Evolutionary conservation across 2,888 invertebrate species (phyloP).

Genomic region (Xylota sylvarum): DNA sequence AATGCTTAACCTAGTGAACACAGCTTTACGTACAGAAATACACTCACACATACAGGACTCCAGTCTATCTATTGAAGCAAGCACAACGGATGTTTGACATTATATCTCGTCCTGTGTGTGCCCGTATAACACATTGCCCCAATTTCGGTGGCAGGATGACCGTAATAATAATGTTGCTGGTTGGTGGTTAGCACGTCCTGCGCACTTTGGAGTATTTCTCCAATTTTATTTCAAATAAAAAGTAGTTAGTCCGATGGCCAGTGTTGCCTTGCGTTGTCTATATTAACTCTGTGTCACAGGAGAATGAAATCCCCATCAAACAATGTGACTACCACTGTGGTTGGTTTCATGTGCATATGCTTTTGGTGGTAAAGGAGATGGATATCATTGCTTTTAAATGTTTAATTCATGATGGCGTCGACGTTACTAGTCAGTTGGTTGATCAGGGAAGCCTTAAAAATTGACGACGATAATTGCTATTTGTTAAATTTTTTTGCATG

Average conservation of each 20-base stretch:
- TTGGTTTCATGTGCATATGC: not conserved
- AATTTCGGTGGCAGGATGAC: slow-evolving; percentile 38
- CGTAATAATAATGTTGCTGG: slow-evolving; percentile 16
- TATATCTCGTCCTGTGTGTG: slow-evolving; percentile 15
- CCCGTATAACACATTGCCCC: slow-evolving; percentile 45
- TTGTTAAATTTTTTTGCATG: not conserved
- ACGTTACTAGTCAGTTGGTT: slow-evolving; percentile 19
- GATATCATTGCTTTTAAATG: slow-evolving; percentile 16
- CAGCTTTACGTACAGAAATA: not conserved
- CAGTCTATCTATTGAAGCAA: not conserved
- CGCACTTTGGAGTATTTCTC: slow-evolving; percentile 32
- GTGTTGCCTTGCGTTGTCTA: slow-evolving; percentile 6
- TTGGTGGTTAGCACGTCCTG: slow-evolving; percentile 25
- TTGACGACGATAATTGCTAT: slow-evolving; percentile 6
- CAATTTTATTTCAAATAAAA: not conserved
- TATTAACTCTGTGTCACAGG: not conserved
- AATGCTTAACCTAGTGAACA: slow-evolving; percentile 9
- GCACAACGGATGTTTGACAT: slow-evolving; percentile 46
- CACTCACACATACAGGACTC: not conserved
- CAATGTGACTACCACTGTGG: not conserved
- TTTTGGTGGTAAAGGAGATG: not conserved
- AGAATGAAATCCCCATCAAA: not conserved
- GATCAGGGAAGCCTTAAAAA: slow-evolving; percentile 28
- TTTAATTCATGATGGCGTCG: slow-evolving; percentile 13
- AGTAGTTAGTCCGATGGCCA: not conserved